Evolutionary conservation across 1,140 invertebrate species (phyloP).

Genomic region (Leptonema lineaticorne): DNA sequence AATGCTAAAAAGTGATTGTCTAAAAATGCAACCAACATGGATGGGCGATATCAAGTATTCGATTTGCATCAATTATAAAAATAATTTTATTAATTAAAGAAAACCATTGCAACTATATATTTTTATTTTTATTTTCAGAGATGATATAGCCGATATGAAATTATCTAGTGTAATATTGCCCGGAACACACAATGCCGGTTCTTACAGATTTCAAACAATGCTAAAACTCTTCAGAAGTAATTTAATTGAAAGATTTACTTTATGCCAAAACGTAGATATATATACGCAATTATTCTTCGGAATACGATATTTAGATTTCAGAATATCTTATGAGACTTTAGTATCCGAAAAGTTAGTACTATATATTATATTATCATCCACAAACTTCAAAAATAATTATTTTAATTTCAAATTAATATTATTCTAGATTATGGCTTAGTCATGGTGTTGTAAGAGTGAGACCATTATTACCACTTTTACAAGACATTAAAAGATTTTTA

Average conservation of each 20-base stretch:
- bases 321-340: constrained; percentile 54
- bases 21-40: constrained; percentile 66
- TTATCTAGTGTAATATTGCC: constrained; percentile 49
- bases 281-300: constrained; percentile 80
- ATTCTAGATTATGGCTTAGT: constrained; percentile 70
- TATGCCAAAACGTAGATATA: constrained; percentile 72
- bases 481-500: constrained; percentile 64
- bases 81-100: not conserved
- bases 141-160: constrained; percentile 48
- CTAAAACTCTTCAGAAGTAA: constrained; percentile 42
- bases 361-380: not conserved
- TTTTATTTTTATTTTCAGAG: constrained; percentile 41
- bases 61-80: not conserved
- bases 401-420: not conserved
- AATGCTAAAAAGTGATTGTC: constrained; percentile 58
- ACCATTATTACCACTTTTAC: constrained; percentile 62
- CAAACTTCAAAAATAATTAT: not conserved
- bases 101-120: constrained; percentile 18
- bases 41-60: constrained; percentile 65
- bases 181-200: constrained; percentile 53
- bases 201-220: constrained; percentile 51
- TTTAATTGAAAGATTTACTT: constrained; percentile 48
- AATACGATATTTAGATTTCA: constrained; percentile 77
- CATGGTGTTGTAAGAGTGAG: constrained; percentile 68
- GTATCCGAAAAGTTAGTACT: constrained; percentile 38